These are phyloP conservation scores for Falco rusticolus DNA, from an alignment of 2,797 vertebrate species.

Conservation along the genomic window DNA sequence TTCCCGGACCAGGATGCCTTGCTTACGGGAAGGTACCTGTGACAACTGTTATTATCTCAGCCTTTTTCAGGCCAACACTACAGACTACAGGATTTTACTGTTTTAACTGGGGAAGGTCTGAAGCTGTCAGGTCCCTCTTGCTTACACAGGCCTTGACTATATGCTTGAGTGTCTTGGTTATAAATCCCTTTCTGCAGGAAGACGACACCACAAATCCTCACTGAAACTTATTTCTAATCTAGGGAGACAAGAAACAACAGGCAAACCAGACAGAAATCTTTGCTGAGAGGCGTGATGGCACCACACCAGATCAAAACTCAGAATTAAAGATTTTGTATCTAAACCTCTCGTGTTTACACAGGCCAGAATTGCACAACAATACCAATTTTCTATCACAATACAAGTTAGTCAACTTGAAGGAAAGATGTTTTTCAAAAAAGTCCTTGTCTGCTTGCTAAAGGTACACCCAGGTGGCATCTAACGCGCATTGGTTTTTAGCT, in stretches of 20 bases:
- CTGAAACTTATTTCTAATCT: background rate
- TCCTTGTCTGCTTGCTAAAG: background rate
- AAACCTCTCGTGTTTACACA: background rate
- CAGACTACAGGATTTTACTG: background rate
- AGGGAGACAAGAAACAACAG: constrained; percentile 1
- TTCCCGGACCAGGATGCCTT: background rate
- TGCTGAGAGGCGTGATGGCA: background rate
- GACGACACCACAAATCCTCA: background rate
- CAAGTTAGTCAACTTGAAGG: background rate
- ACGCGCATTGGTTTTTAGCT: background rate
- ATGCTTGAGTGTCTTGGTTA: background rate
- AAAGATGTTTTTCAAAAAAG: background rate
- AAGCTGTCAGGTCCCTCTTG: background rate
- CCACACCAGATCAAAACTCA: background rate
- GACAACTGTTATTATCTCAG: background rate
- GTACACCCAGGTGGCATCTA: background rate
- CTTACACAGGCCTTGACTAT: background rate
- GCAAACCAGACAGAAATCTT: background rate
- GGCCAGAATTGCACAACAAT: background rate
- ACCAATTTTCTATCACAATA: background rate
- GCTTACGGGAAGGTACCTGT: background rate
- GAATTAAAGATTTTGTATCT: background rate
- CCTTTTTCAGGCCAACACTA: background rate
- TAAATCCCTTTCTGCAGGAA: background rate
- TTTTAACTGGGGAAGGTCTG: background rate